Conservation (phyloP, 2,113 vertebrate genomes). For the Sarotherodon lohbergeri region DNA sequence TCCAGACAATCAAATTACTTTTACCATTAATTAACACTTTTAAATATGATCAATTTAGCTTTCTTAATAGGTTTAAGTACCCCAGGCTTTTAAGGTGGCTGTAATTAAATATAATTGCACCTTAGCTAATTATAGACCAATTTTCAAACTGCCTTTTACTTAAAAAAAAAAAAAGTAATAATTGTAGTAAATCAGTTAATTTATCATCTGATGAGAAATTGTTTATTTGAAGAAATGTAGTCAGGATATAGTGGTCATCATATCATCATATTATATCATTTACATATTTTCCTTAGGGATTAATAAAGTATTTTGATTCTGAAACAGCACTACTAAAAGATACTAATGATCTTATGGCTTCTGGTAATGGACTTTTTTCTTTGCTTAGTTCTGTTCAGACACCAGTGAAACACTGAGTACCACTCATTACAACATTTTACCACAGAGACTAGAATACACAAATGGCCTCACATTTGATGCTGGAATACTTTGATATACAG, state of each 20-base stretch:
- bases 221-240: neutral
- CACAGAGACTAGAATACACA: neutral
- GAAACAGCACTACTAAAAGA: neutral
- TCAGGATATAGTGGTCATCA: neutral
- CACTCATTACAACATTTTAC: neutral
- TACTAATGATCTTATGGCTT: neutral
- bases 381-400: neutral
- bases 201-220: neutral
- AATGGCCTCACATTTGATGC: neutral
- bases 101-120: neutral
- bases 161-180: accelerated
- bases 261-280: neutral
- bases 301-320: neutral
- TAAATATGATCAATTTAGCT: neutral
- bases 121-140: neutral
- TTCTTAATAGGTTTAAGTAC: neutral
- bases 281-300: neutral
- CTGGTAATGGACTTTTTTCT: neutral
- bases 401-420: neutral
- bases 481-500: neutral
- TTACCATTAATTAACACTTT: neutral
- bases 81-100: neutral
- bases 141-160: neutral
- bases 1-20: neutral
- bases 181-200: neutral